A percentile compares a stretch with the other conserved stretches of the same genome.
Conservation (phyloP, 2,888 invertebrate genomes). For the Pollenia labialis region DNA sequence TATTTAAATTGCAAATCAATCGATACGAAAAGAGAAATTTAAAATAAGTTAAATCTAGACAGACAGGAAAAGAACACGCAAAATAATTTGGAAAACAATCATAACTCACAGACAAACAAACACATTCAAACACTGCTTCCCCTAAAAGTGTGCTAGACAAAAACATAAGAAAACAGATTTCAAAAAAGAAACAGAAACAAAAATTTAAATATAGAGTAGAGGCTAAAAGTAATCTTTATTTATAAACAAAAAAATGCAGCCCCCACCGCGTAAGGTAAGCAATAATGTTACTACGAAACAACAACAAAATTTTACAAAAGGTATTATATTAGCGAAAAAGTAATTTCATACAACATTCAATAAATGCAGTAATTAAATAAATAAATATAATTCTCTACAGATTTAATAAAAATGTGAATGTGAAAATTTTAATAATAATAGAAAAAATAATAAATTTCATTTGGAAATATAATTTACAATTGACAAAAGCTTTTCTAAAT, state of each 20-base stretch:
- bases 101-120: constrained; percentile 29
- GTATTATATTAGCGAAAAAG: constrained; percentile 60
- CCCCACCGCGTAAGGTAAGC: constrained; percentile 93
- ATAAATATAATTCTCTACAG: not conserved
- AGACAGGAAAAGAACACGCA: constrained; percentile 23
- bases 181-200: constrained; percentile 34
- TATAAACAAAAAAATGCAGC: constrained; percentile 87
- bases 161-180: constrained; percentile 26
- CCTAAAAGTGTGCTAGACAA: constrained; percentile 62
- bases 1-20: constrained; percentile 58
- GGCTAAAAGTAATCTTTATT: constrained; percentile 52
- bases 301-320: constrained; percentile 4
- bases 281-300: constrained; percentile 35
- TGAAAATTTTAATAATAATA: not conserved
- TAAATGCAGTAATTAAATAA: not conserved
- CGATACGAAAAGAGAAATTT: constrained; percentile 32
- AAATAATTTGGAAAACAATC: constrained; percentile 63
- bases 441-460: too few species aligned
- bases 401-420: not conserved
- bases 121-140: constrained; percentile 33
- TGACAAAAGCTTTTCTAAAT: too few species aligned
- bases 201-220: constrained; percentile 64
- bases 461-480: too few species aligned
- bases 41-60: constrained; percentile 34
- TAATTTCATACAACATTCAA: constrained; percentile 31